Evolutionary conservation across 1,140 invertebrate species (phyloP).

Genomic region (Atta colombica): DNA sequence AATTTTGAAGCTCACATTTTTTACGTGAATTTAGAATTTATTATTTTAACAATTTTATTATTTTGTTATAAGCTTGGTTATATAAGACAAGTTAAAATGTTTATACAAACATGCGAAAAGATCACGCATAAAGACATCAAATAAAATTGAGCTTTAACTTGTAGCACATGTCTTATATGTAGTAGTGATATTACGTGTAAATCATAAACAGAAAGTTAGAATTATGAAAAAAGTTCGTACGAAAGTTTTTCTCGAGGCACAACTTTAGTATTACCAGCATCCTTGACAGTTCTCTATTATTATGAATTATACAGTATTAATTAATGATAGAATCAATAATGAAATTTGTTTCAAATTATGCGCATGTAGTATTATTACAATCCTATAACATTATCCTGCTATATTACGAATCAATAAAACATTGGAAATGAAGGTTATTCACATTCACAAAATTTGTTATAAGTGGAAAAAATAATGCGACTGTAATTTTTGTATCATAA

Average conservation of each 20-base stretch:
- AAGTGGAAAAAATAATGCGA: constrained; percentile 3
- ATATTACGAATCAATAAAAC: constrained; percentile 2
- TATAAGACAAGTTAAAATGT: not conserved
- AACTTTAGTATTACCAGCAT: constrained; percentile 33
- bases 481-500: not conserved
- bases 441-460: not conserved
- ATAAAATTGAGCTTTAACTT: not conserved
- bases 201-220: constrained; percentile 16
- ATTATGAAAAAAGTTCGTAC: constrained; percentile 33
- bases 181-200: not conserved
- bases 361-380: not conserved
- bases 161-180: not conserved
- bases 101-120: not conserved
- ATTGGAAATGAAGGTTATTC: not conserved
- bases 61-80: not conserved
- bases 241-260: not conserved
- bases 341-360: not conserved
- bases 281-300: not conserved
- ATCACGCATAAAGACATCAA: not conserved
- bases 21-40: not conserved
- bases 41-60: constrained; percentile 15
- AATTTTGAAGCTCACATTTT: not conserved
- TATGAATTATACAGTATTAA: constrained; percentile 3
- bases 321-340: constrained; percentile 19
- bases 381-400: not conserved